These are phyloP conservation scores for Spodoptera frugiperda DNA, from an alignment of 1,140 invertebrate genomes.

Conservation along the genomic window DNA sequence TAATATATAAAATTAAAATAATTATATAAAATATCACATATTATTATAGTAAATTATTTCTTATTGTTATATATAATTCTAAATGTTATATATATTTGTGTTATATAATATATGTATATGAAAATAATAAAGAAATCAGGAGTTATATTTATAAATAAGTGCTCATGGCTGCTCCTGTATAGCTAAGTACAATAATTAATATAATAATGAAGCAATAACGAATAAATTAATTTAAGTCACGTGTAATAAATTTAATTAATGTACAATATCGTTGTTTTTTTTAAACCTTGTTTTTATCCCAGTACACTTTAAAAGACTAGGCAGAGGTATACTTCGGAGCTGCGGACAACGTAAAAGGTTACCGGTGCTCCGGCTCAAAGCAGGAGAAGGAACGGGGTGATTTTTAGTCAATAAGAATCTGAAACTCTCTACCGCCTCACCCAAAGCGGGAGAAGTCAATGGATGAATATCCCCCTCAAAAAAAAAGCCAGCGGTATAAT, in stretches of 20 bases:
- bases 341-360: too few relatives aligned
- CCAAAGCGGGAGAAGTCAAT: too few relatives aligned
- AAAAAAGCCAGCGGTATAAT: too few relatives aligned
- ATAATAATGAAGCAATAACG: constrained; percentile 79
- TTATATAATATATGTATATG: not conserved
- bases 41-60: not conserved
- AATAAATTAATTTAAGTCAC: constrained; percentile 73
- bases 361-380: too few relatives aligned
- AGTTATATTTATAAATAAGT: not conserved
- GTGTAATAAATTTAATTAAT: constrained; percentile 77
- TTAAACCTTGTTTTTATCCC: not conserved
- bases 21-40: not conserved
- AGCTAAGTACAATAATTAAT: constrained; percentile 79
- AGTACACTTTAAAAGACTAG: too few relatives aligned
- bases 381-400: too few relatives aligned
- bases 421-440: too few relatives aligned
- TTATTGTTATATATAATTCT: not conserved
- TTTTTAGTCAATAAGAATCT: too few relatives aligned
- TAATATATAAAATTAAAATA: too few relatives aligned
- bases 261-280: constrained; percentile 51
- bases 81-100: not conserved
- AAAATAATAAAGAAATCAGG: not conserved
- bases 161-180: constrained; percentile 48
- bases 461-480: too few relatives aligned
- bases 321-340: too few relatives aligned